phyloP scores from a whole-genome alignment of 2,113 vertebrate species.

The Thymallus thymallus region DNA sequence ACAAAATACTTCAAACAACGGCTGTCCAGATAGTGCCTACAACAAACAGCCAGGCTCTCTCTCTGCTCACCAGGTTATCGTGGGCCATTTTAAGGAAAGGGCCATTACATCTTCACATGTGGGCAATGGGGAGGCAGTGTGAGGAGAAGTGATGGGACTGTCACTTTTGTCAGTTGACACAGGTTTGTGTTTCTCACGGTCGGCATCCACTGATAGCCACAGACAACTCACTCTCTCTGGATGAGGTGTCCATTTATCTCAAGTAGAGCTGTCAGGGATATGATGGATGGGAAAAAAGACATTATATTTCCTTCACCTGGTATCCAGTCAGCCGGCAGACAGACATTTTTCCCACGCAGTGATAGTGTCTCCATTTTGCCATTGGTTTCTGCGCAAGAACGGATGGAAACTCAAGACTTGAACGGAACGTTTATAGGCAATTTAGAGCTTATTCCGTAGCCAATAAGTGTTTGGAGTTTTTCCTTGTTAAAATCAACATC shows the following conservation, averaged over 20 bases:
- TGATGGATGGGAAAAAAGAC: slow-evolving; percentile 62
- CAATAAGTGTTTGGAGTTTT: background rate
- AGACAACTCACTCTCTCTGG: slow-evolving; percentile 50
- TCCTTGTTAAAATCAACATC: slow-evolving; percentile 8
- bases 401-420: background rate
- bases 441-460: background rate
- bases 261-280: slow-evolving; percentile 66
- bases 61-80: slow-evolving; percentile 17
- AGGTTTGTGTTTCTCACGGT: slow-evolving; percentile 52
- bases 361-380: background rate
- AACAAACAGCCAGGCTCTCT: slow-evolving; percentile 24
- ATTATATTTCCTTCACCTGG: slow-evolving; percentile 44
- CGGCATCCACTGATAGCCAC: slow-evolving; percentile 47
- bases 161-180: slow-evolving; percentile 51
- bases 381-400: background rate
- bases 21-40: slow-evolving; percentile 14
- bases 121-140: slow-evolving; percentile 35
- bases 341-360: slow-evolving; percentile 26
- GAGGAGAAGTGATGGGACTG: slow-evolving; percentile 53
- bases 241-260: slow-evolving; percentile 71
- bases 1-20: slow-evolving; percentile 43
- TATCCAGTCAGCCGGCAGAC: slow-evolving; percentile 37
- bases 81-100: slow-evolving; percentile 42
- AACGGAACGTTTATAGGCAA: slow-evolving; percentile 1
- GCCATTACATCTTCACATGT: slow-evolving; percentile 46